phyloP scores from a whole-genome alignment of 1,140 invertebrate genomes.

The Hesperophylax magnus region DNA sequence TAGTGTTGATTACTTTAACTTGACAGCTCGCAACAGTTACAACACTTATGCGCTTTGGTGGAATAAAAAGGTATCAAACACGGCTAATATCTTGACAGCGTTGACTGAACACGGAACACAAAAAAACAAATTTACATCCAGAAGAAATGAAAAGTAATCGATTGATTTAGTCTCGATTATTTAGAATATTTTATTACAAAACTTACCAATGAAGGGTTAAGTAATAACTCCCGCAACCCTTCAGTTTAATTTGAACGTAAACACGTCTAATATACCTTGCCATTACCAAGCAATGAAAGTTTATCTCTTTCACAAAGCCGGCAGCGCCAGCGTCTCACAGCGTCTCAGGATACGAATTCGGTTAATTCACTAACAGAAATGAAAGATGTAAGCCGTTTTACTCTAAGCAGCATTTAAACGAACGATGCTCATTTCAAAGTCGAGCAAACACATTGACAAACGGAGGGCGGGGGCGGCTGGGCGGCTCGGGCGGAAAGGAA shows the following conservation, averaged over 20 bases:
- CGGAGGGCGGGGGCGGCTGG: constrained; percentile 3
- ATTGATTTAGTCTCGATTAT: no score
- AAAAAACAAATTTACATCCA: no score
- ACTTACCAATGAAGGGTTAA: not conserved
- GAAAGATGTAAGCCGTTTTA: not conserved
- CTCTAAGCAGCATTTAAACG: not conserved
- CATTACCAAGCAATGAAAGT: not conserved
- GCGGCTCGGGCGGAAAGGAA: not conserved
- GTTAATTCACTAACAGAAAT: constrained; percentile 17
- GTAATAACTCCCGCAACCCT: not conserved
- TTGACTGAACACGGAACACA: no score
- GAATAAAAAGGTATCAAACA: no score
- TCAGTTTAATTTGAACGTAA: not conserved
- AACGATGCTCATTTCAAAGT: constrained; percentile 32
- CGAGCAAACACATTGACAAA: constrained; percentile 33
- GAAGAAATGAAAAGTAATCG: no score
- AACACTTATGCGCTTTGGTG: no score
- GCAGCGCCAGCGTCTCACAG: no score
- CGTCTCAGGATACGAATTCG: not conserved
- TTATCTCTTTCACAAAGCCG: not conserved
- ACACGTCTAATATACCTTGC: not conserved
- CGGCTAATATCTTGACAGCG: no score
- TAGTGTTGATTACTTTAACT: no score
- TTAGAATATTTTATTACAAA: no score
- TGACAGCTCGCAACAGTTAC: no score